phyloP scores from a whole-genome alignment of 1,140 invertebrate genomes.

The Heliconius eleuchia region DNA sequence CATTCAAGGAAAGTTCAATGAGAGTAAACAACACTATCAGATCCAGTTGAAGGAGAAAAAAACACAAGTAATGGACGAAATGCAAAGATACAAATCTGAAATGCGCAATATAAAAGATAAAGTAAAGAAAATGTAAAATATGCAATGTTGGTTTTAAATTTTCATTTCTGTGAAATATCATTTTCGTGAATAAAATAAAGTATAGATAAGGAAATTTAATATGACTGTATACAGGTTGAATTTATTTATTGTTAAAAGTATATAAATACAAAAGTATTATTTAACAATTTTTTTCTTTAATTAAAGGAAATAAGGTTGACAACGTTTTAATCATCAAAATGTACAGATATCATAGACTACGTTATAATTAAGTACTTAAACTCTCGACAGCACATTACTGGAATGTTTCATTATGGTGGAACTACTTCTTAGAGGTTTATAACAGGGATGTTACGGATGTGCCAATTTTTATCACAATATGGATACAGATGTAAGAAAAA shows the following conservation, averaged over 20 bases:
- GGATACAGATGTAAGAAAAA: too few species aligned
- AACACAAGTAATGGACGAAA: slow-evolving; percentile 78
- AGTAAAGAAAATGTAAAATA: slow-evolving; percentile 70
- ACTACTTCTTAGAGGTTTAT: slow-evolving; percentile 34
- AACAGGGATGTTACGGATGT: background rate
- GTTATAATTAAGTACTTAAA: slow-evolving; percentile 70
- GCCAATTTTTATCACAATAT: too few species aligned
- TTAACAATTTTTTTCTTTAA: slow-evolving; percentile 62
- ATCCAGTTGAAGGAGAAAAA: slow-evolving; percentile 67
- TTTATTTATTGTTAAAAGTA: slow-evolving; percentile 46
- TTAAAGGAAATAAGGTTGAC: slow-evolving; percentile 54
- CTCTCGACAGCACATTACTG: slow-evolving; percentile 71
- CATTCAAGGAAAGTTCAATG: slow-evolving; percentile 78
- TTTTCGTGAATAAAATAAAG: background rate
- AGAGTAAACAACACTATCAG: slow-evolving; percentile 76
- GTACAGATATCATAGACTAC: slow-evolving; percentile 66
- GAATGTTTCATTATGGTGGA: slow-evolving; percentile 62
- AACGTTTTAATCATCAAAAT: slow-evolving; percentile 67
- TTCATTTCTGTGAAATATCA: background rate
- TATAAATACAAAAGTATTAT: slow-evolving; percentile 70
- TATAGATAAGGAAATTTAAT: slow-evolving; percentile 15
- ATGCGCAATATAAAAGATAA: slow-evolving; percentile 77
- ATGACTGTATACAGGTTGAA: slow-evolving; percentile 15
- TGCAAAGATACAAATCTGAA: slow-evolving; percentile 77
- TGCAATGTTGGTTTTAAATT: slow-evolving; percentile 12